These are phyloP conservation scores for Drosophila nigromelanica DNA, from an alignment of 1,140 invertebrate genomes.

Conservation along the genomic window DNA sequence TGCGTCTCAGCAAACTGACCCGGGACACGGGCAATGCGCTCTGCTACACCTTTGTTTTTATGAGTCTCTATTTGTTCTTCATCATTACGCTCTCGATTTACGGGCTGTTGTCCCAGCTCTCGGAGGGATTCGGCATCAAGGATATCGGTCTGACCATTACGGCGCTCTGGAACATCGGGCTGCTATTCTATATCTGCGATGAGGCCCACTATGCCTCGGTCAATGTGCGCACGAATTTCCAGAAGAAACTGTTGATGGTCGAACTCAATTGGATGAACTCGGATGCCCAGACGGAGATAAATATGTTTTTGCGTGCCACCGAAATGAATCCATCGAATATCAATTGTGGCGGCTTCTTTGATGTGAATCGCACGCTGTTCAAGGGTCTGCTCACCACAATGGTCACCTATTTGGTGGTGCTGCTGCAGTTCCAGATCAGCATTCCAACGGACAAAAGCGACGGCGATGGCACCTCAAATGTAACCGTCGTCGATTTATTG, in stretches of 20 bases:
- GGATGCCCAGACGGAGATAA: slow-evolving; percentile 87
- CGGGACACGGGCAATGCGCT: slow-evolving; percentile 86
- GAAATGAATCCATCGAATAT: slow-evolving; percentile 89
- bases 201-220: slow-evolving; percentile 88
- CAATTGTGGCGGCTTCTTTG: slow-evolving; percentile 88
- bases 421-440: slow-evolving; percentile 89
- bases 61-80: slow-evolving; percentile 88
- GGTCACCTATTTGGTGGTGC: slow-evolving; percentile 88
- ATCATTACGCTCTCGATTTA: slow-evolving; percentile 89
- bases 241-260: slow-evolving; percentile 88
- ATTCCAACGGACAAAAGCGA: slow-evolving; percentile 85
- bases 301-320: slow-evolving; percentile 88
- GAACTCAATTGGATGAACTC: slow-evolving; percentile 88
- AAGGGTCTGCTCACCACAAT: slow-evolving; percentile 89
- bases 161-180: slow-evolving; percentile 86
- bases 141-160: slow-evolving; percentile 88
- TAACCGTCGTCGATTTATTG: slow-evolving; percentile 61
- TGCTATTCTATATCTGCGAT: slow-evolving; percentile 88
- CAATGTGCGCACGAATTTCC: slow-evolving; percentile 87
- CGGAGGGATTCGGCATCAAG: slow-evolving; percentile 88
- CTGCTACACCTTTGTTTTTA: slow-evolving; percentile 87
- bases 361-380: slow-evolving; percentile 88
- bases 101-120: slow-evolving; percentile 88
- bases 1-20: slow-evolving; percentile 87
- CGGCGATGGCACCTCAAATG: slow-evolving; percentile 40